Evolutionary conservation across 2,888 invertebrate genomes (phyloP).

Genomic region (Himalopsyche anomala): DNA sequence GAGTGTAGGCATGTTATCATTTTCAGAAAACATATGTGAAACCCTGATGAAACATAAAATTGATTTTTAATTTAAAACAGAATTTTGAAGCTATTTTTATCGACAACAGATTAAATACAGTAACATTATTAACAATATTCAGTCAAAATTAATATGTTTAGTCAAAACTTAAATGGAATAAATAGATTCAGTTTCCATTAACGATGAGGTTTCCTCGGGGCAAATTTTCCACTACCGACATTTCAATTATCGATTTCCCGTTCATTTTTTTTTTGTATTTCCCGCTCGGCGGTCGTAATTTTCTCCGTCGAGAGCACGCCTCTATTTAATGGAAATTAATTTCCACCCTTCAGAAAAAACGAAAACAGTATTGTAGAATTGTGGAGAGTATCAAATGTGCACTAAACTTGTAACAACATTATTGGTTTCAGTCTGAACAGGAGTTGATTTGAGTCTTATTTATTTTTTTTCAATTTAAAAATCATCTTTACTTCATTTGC

Average conservation of each 20-base stretch:
- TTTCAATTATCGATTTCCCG: constrained; percentile 36
- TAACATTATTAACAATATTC: too few species aligned
- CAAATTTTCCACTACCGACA: constrained; percentile 5
- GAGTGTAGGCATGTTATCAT: too few species aligned
- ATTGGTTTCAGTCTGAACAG: background rate
- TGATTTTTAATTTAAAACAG: too few species aligned
- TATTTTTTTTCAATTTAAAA: background rate
- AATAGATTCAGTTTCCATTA: background rate
- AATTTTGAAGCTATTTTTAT: too few species aligned
- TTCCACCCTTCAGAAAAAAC: background rate
- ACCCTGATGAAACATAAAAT: too few species aligned
- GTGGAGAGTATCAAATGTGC: background rate
- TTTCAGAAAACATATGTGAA: too few species aligned
- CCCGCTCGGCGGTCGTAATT: background rate
- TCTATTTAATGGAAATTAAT: constrained; percentile 7
- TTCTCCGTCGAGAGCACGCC: constrained; percentile 28
- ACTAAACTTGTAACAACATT: background rate
- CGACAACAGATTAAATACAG: too few species aligned
- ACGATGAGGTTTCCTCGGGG: background rate
- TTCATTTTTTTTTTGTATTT: background rate
- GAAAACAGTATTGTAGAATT: background rate
- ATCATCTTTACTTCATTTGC: background rate
- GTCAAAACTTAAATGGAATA: background rate
- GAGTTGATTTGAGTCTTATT: background rate
- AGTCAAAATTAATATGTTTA: too few species aligned